phyloP scores from a whole-genome alignment of 2,797 vertebrate genomes.

The Girardinus metallicus region DNA sequence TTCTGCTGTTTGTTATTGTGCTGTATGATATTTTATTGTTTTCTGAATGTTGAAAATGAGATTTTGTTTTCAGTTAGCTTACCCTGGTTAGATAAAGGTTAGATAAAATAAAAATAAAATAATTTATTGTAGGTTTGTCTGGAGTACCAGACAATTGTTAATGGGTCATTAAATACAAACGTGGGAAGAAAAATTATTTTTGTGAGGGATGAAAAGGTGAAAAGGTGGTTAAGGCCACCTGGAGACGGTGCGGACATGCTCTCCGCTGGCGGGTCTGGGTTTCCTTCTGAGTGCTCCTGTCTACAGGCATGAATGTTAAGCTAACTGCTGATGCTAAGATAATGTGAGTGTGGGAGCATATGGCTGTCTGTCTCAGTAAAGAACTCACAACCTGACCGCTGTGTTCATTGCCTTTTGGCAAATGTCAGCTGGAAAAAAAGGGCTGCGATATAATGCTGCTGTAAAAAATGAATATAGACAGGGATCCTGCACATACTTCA shows the following conservation, averaged over 20 bases:
- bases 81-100: too few relatives aligned
- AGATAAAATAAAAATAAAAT: too few relatives aligned
- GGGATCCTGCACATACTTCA: neutral
- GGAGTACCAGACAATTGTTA: neutral
- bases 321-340: constrained; percentile 13
- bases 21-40: too few relatives aligned
- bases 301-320: constrained; percentile 8
- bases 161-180: neutral
- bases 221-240: neutral
- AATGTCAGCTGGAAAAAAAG: constrained; percentile 3
- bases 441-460: neutral
- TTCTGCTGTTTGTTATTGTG: too few relatives aligned
- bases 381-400: constrained; percentile 5
- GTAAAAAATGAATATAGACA: neutral
- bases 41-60: too few relatives aligned
- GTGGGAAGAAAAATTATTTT: neutral
- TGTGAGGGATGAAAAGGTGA: neutral
- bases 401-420: constrained; percentile 7
- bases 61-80: too few relatives aligned
- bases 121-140: neutral
- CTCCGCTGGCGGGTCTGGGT: neutral
- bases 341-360: constrained; percentile 15
- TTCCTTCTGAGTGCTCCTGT: constrained; percentile 2
- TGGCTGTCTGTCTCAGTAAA: constrained; percentile 12
- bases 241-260: neutral